These are phyloP conservation scores for Beris morrisii DNA, from an alignment of 2,888 invertebrate genomes.

Conservation along the genomic window DNA sequence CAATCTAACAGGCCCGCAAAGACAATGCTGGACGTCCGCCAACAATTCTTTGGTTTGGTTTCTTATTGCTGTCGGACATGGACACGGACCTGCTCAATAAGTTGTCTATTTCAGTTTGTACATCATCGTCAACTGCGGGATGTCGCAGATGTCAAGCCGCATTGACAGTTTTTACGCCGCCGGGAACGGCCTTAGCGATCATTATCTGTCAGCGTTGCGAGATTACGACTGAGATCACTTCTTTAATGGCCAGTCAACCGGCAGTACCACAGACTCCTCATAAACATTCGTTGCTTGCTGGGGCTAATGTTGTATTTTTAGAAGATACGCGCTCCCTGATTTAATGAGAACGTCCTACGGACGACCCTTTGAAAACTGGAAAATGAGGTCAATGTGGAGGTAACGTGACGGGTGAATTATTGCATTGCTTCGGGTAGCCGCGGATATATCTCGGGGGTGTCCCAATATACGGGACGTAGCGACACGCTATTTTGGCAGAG, in stretches of 20 bases:
- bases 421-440: slow-evolving; percentile 3
- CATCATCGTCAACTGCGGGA: slow-evolving; percentile 7
- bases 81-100: background rate
- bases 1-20: no score
- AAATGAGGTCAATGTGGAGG: slow-evolving; percentile 5
- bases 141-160: slow-evolving; percentile 11
- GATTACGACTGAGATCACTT: background rate
- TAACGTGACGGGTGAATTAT: slow-evolving; percentile 4
- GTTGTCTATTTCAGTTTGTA: background rate
- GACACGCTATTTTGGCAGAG: background rate
- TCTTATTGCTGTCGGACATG: no score
- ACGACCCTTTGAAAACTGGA: slow-evolving; percentile 3
- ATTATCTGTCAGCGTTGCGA: slow-evolving; percentile 19
- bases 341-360: background rate
- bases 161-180: slow-evolving; percentile 16
- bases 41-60: no score
- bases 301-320: slow-evolving; percentile 11
- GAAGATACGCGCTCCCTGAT: background rate
- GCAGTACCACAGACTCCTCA: no score
- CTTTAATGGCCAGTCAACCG: no score
- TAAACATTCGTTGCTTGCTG: background rate
- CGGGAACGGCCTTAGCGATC: slow-evolving; percentile 10
- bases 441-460: background rate
- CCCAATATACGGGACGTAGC: no score
- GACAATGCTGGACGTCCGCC: no score